Base-by-base conservation (phyloP, 2,797 vertebrate species). In the Margarornis squamiger region DNA sequence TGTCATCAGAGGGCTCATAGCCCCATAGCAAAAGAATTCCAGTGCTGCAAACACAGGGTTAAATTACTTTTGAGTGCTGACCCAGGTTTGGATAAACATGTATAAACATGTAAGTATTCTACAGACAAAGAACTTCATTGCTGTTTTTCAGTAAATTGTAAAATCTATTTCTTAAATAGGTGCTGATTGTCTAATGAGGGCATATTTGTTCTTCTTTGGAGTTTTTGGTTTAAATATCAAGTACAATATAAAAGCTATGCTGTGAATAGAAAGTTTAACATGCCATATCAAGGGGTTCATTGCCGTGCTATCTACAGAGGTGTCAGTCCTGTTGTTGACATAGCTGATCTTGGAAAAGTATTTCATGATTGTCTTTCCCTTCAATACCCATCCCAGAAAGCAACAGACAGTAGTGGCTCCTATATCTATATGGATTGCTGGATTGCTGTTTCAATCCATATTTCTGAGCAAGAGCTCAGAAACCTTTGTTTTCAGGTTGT, bases 241-340 rank as follows among this genome's bases (percentile, higher is more conserved):
- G 97, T 98, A 3, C 97, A 99, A 76, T 98, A 99, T 95, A 98
- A 99, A 95, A 98, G 98, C 15, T 98, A 99, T 1, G 98, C 98
- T 98, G 30, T 98, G 98, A 98, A 98, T 98, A 97, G 98, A 98
- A 91, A 99, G 98, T 21, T 59, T 97, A 2, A 97, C 97, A 39
- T 98, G 98, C 88, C 95, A 90, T 22, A 98, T 98, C 63, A 98
- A 98, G 34, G 98, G 98, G 12, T 98, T 98, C 87, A 95, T 98
- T 51, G 97, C 98, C 98, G 98, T 98, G 98, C 95, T 99, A 14
- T 98, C 98, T 68, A 98, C 98, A 0, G 98, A 99, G 89, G 98
- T 98, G 38, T 98, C 98, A 2, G 98, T 99, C 29, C 97, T 99
- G 13, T 95, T 99, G 43, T 96, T 99, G 74, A 98, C 98, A 2